Conservation (phyloP, 2,113 vertebrate species). For the Podarcis raffonei region DNA sequence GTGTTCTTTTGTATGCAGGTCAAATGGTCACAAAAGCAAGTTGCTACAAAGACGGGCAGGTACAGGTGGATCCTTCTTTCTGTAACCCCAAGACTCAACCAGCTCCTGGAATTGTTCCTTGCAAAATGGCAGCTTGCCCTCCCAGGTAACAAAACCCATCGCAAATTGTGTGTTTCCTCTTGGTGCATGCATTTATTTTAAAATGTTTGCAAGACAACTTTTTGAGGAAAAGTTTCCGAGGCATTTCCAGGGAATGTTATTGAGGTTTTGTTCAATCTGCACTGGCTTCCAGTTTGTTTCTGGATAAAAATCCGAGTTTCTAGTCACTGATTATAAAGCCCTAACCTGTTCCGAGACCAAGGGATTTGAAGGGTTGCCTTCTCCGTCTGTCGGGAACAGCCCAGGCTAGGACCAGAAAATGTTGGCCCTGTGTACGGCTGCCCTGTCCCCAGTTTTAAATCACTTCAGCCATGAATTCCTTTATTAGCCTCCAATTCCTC, state of each 20-base stretch:
- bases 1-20: conserved; percentile 65
- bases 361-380: neutral
- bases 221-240: neutral
- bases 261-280: neutral
- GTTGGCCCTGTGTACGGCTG: neutral
- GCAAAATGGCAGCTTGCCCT: conserved; percentile 83
- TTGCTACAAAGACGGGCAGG: conserved; percentile 83
- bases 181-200: neutral
- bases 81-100: conserved; percentile 81
- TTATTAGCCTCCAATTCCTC: no score
- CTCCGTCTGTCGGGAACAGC: neutral
- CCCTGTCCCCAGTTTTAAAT: no score
- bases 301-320: neutral
- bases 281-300: neutral
- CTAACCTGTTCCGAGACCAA: neutral
- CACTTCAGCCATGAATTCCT: no score
- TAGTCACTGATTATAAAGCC: neutral
- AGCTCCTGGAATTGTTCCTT: conserved; percentile 73
- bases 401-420: neutral
- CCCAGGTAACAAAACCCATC: conserved; percentile 76
- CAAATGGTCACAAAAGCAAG: conserved; percentile 80
- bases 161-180: neutral
- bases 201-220: neutral
- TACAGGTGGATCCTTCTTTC: conserved; percentile 81
- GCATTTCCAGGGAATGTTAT: neutral